Evolutionary conservation across 2,888 invertebrate genomes (phyloP), one percentile per base, ranked within the genome.

Genomic region (Luperina testacea): DNA sequence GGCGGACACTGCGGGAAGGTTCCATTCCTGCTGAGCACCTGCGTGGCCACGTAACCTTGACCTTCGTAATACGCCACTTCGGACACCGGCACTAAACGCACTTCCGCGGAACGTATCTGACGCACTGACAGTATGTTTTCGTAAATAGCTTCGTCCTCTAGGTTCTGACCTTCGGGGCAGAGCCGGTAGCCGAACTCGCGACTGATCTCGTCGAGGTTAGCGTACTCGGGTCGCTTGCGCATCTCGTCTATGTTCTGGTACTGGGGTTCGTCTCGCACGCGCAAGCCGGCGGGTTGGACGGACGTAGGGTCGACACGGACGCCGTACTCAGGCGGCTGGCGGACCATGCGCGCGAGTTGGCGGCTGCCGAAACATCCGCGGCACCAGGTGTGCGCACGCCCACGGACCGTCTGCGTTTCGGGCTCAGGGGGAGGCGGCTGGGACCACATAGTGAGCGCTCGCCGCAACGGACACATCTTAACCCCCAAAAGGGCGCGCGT

Each of bases 401-500:
- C 94, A 83, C 94, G 93, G 92, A 94, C 92, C 87, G 93, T 91
- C 85, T 90, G 90, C 72, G 90, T 79, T 90, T 94, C 93, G 90
- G 94, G 92, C 83, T 93, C 95, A 92, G 96, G 96, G 92, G 94
- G 95, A 92, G 96, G 95, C 93, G 95, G 96, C 90, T 95, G 95
- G 94, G 96, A 96, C 97, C 97, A 97, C 97, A 97, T 97, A 92
- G 95, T 94, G 94, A 95, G 95, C 95, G 97, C 95, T 94, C 95
- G 96, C 93, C 96, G 95, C 94, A 92, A 94, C 94, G 95, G 96
- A 96, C 97, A 97, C 97, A 97, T 97, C 95, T 97, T 97, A 96
- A 96, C 96, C 96, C 97, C 97, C 95, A 96, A 96, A 96, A 96
- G 96, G 96, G 96, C 96, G 96, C 96, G 95, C 95, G 95, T 92